Evolutionary conservation across 2,797 vertebrate species (phyloP), one percentile per base, ranked within the genome.

Genomic region (Bufotes viridis): DNA sequence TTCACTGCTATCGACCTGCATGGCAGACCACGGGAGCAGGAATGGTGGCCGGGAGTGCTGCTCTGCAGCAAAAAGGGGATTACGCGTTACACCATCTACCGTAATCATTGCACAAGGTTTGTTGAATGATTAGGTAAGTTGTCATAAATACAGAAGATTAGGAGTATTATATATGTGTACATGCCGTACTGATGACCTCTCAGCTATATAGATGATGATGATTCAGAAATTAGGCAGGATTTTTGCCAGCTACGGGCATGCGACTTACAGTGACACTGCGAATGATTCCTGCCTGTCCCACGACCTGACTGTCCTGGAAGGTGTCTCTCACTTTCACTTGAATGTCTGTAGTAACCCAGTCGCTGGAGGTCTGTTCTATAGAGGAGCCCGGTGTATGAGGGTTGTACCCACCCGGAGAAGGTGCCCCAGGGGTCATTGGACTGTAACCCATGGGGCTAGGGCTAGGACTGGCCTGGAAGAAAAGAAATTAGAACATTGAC

Each of bases 281-380:
- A 92, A 99, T 98, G 90, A 98, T 96, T 0, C 97, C 98, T 0
- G 93, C 96, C 93, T 98, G 96, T 10, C 96, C 96, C 63, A 96
- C 92, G 14, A 97, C 96, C 75, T 96, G 97, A 80, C 94, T 96
- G 72, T 99, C 98, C 93, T 96, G 93, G 90, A 96, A 96, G 26
- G 97, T 97, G 93, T 99, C 97, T 51, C 97, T 95, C 0, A 99
- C 97, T 76, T 95, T 96, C 74, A 98, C 97, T 93, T 98, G 95
- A 93, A 99, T 98, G 93, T 99, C 98, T 0, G 97, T 97, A 90
- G 97, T 99, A 53, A 98, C 97, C 98, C 98, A 99, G 92, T 99
- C 98, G 0, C 96, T 96, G 89, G 96, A 93, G 84, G 95, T 96
- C 92, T 98, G 97, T 93, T 99, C 98, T 69, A 99, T 99, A 91